Evolutionary conservation across 53 echinoderm and acorn worm genomes (phyloP).

Genomic region (Zoroaster sp.): DNA sequence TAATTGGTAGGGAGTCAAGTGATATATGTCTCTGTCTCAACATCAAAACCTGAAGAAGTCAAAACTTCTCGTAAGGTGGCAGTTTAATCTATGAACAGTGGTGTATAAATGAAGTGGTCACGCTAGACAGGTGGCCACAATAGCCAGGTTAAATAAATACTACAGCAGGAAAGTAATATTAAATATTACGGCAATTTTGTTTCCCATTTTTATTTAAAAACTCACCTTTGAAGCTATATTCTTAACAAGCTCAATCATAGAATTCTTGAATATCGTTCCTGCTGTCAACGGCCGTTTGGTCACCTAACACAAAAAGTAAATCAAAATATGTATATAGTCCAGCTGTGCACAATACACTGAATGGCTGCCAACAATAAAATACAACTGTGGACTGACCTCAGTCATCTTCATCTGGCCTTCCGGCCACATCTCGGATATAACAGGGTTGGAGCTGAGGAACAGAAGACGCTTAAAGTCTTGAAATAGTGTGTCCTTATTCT

Average conservation of each 20-base stretch:
- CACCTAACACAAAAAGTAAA: conserved; percentile 56
- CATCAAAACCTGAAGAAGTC: no score
- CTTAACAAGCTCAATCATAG: conserved; percentile 97
- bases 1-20: no score
- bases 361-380: neutral
- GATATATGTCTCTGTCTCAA: no score
- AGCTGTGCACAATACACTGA: neutral
- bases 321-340: neutral
- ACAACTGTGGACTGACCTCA: conserved; percentile 56
- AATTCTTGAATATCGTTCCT: conserved; percentile 97
- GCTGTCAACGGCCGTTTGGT: conserved; percentile 96
- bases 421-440: conserved; percentile 92
- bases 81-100: no score
- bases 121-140: no score
- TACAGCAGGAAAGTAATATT: neutral
- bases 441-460: conserved; percentile 75
- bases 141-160: neutral
- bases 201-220: neutral
- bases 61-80: no score
- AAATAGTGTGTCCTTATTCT: conserved; percentile 96
- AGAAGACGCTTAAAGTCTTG: conserved; percentile 98
- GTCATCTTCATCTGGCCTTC: conserved; percentile 86
- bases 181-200: neutral
- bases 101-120: no score
- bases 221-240: conserved; percentile 95